Conservation (phyloP, 2,888 invertebrate species). For the Gonocerus acuteangulatus region DNA sequence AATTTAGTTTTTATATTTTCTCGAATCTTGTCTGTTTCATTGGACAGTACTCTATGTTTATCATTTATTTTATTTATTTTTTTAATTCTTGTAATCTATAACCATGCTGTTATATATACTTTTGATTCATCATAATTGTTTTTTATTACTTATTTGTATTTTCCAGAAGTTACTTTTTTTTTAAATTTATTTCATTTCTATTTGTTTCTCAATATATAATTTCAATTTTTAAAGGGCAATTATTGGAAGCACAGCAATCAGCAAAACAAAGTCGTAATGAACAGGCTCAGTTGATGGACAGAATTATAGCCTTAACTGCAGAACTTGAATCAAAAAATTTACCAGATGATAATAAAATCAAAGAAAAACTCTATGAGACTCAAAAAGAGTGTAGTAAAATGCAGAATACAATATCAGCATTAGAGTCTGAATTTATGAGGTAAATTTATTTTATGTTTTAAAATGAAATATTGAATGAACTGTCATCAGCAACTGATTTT, state of each 20-base stretch:
- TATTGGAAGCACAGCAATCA: constrained; percentile 44
- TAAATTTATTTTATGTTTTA: constrained; percentile 11
- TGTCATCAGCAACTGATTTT: not conserved
- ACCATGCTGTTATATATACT: no score
- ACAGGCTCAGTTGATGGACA: constrained; percentile 47
- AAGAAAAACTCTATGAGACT: constrained; percentile 32
- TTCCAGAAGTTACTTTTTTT: no score
- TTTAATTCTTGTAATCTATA: no score
- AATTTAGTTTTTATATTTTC: not conserved
- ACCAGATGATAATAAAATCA: constrained; percentile 32
- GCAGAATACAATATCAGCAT: constrained; percentile 24
- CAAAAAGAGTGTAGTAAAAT: constrained; percentile 32
- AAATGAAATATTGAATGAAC: no score
- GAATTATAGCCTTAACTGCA: constrained; percentile 39
- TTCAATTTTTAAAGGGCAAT: constrained; percentile 33
- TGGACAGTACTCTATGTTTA: no score
- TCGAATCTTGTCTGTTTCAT: not conserved
- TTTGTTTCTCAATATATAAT: no score
- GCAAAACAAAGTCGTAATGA: constrained; percentile 48
- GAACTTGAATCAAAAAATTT: constrained; percentile 40
- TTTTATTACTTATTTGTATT: no score
- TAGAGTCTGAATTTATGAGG: constrained; percentile 34
- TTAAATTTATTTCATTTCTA: no score
- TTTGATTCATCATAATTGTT: no score
- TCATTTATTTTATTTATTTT: no score